Evolutionary conservation across 2,797 vertebrate genomes (phyloP).

Genomic region (Helicolenus hilgendorfi): DNA sequence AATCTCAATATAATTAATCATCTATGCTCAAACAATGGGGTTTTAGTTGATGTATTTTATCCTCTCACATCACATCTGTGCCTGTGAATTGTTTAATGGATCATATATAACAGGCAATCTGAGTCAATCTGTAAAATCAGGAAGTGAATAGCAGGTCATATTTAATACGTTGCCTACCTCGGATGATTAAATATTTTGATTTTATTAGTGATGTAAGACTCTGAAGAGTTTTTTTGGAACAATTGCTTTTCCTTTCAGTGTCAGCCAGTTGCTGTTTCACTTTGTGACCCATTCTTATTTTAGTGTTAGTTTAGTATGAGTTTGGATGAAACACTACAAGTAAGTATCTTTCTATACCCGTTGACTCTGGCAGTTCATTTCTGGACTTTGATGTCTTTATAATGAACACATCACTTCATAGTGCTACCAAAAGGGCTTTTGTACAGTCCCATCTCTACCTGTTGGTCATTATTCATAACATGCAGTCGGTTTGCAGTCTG

Average conservation of each 20-base stretch:
- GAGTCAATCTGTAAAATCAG: not conserved
- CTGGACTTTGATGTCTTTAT: not conserved
- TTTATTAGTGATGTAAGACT: not conserved
- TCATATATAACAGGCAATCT: not conserved
- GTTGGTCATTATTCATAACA: too few relatives aligned
- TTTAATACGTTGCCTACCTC: not conserved
- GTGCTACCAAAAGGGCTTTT: not conserved
- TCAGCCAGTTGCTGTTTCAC: not conserved
- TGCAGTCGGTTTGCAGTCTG: too few relatives aligned
- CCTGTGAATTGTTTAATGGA: not conserved
- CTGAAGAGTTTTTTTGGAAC: not conserved
- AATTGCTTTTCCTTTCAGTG: not conserved
- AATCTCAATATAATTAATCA: not conserved
- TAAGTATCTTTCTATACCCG: too few relatives aligned
- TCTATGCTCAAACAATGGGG: not conserved
- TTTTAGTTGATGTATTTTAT: not conserved
- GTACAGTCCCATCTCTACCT: too few relatives aligned
- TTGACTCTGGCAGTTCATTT: not conserved
- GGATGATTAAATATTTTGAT: not conserved
- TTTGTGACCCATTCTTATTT: not conserved
- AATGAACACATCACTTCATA: not conserved
- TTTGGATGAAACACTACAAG: not conserved
- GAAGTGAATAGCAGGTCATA: not conserved
- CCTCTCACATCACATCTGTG: not conserved
- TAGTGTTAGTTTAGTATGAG: not conserved